Evolutionary conservation across 2,113 vertebrate genomes (phyloP).

Genomic region (Phrynosoma platyrhinos): DNA sequence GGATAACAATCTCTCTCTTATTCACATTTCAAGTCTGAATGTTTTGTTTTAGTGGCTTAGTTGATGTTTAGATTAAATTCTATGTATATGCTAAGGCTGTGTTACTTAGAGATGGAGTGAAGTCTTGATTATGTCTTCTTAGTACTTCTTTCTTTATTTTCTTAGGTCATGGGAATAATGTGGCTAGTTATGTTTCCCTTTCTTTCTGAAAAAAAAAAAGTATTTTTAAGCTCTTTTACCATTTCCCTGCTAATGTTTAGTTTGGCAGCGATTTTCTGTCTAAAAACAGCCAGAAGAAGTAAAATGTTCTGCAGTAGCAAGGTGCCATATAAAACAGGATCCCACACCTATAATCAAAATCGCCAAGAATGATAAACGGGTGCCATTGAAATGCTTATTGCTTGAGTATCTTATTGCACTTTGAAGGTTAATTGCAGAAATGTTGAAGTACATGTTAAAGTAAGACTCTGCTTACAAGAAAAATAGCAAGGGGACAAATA

Average conservation of each 20-base stretch:
- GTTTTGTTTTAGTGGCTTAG: conserved; percentile 51
- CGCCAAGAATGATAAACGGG: conserved; percentile 74
- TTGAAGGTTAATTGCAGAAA: conserved; percentile 59
- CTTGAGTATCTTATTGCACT: conserved; percentile 64
- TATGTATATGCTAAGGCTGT: conserved; percentile 42
- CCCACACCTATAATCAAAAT: conserved; percentile 72
- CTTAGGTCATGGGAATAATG: conserved; percentile 73
- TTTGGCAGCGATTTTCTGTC: conserved; percentile 71
- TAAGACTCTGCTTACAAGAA: conserved; percentile 44
- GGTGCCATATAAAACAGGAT: conserved; percentile 82
- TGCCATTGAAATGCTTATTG: conserved; percentile 69
- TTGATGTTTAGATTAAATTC: conserved; percentile 41
- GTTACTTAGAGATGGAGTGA: conserved; percentile 19
- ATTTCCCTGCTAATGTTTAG: conserved; percentile 75
- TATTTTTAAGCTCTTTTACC: conserved; percentile 73
- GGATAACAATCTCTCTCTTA: conserved; percentile 30
- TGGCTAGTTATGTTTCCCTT: conserved; percentile 69
- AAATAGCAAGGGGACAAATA: conserved; percentile 53
- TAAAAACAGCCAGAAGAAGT: conserved; percentile 57
- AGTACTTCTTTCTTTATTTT: conserved; percentile 47
- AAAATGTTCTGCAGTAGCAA: conserved; percentile 71
- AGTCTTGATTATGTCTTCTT: conserved; percentile 49
- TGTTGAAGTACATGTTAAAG: conserved; percentile 61
- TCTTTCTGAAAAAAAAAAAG: conserved; percentile 65
- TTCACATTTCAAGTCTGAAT: conserved; percentile 41